Evolutionary conservation across 30 jellyfish, hydroid and myxozoan species (phyloP).

Genomic region (Rhopilema esculentum): DNA sequence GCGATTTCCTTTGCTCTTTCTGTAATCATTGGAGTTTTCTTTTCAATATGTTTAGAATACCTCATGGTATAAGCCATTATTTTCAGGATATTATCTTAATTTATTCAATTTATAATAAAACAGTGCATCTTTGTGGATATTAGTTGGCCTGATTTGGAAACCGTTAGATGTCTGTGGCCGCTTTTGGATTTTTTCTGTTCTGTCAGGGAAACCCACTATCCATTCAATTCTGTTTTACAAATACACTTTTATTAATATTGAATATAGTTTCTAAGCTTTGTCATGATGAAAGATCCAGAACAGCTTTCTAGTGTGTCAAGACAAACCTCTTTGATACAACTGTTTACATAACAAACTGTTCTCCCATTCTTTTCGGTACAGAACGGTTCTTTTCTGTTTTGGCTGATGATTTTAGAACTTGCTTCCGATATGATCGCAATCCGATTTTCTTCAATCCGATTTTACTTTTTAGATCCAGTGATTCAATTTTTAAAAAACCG

Average conservation of each 20-base stretch:
- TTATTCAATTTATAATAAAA: not conserved
- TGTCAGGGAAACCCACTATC: not conserved
- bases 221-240: not conserved
- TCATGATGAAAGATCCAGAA: not conserved
- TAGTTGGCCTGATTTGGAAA: not conserved
- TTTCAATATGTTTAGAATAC: not conserved
- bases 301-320: not conserved
- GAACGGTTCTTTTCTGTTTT: not conserved
- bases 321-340: conserved; percentile 2
- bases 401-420: not conserved
- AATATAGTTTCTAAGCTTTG: not conserved
- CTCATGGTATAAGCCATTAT: not conserved
- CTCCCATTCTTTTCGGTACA: conserved; percentile 1
- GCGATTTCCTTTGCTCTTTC: not conserved
- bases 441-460: not conserved
- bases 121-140: not conserved
- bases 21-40: not conserved
- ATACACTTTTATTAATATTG: not conserved
- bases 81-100: not conserved
- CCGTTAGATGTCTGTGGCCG: not conserved
- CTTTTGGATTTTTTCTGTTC: not conserved
- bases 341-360: not conserved
- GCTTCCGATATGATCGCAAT: not conserved
- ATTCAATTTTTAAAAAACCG: not conserved
- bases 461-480: not conserved